Base-by-base conservation (phyloP, 2,888 invertebrate species). In the Agelastica alni region DNA sequence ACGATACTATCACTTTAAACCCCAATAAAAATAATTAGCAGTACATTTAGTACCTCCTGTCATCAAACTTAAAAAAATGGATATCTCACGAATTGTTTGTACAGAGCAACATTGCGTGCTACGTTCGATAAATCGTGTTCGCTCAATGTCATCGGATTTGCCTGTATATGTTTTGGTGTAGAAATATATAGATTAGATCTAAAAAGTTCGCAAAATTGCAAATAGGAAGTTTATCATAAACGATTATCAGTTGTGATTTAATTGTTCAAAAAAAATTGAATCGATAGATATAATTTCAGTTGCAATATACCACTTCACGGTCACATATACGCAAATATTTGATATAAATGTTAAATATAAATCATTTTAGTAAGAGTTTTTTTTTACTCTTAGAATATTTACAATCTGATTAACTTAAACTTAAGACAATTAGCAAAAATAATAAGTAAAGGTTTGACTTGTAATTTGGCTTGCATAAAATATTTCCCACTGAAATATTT, bases 11-110 rank as follows among this genome's bases (percentile, higher is more conserved):
- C 34, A 39, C 20, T 39, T 30, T 30, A 10, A 39, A 37, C 17
- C 34, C 16, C 22, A 47, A 37, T 47, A 16, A 37, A 37, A 47
- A 16, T 36, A 47, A 36, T 47, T 47, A 47, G 28, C 30, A 17
- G 28, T 37, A 30, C 37, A 47, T 39, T 36, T 16, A 39, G 47
- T 39, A 28, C 26, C 28, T 39, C 14, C 37, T 9, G 18, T 39
- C 18, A 20, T 39, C 18, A 39, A 18, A 39, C 37, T 20, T 20
- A 14, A 39, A 39, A 37, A 39, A 39, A 39, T 20, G 18, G 37
- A 39, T 39, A 39, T 39, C 37, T 39, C 37, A 39, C 37, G 37
- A 39, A 39, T 39, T 39, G 37, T 39, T 20, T 39, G 37, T 39
- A 39, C 37, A 20, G n/a, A 20, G 37, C 20, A 39, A 39, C 20